Evolutionary conservation across 2,797 vertebrate genomes (phyloP).

Genomic region (Heterohyrax brucei): DNA sequence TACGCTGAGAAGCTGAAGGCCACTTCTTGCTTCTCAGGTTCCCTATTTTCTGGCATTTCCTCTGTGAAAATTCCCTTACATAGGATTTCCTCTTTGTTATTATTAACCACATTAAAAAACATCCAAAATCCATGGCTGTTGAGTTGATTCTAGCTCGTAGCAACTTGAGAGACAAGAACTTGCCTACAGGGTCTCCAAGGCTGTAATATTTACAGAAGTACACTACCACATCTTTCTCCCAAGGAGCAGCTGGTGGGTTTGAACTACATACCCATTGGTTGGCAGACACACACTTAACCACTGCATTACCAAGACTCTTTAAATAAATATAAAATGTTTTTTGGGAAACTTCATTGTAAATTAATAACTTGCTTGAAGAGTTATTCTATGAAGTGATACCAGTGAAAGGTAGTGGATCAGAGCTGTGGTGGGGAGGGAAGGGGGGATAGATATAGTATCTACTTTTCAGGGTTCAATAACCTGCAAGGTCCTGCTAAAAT

Average conservation of each 20-base stretch:
- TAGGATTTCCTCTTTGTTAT: background rate
- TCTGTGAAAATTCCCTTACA: background rate
- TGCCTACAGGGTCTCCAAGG: too few species aligned
- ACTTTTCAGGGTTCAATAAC: background rate
- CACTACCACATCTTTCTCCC: too few species aligned
- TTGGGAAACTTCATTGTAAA: background rate
- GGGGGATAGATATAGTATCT: background rate
- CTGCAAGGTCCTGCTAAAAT: background rate
- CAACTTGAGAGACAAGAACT: too few species aligned
- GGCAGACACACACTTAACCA: too few species aligned
- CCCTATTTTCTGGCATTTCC: background rate
- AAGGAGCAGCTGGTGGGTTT: too few species aligned
- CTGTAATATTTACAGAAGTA: too few species aligned
- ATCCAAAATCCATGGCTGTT: background rate
- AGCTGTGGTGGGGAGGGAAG: too few species aligned
- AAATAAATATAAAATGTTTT: background rate
- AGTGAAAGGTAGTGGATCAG: background rate
- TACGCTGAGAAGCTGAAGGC: background rate
- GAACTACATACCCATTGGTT: too few species aligned
- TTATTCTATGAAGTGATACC: background rate
- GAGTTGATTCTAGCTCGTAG: too few species aligned
- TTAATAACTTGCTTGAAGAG: background rate
- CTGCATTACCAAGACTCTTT: too few species aligned
- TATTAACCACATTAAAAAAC: background rate
- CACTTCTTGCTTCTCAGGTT: background rate